These are phyloP conservation scores for Polyploca ridens DNA, from an alignment of 2,888 invertebrate genomes.

Conservation along the genomic window DNA sequence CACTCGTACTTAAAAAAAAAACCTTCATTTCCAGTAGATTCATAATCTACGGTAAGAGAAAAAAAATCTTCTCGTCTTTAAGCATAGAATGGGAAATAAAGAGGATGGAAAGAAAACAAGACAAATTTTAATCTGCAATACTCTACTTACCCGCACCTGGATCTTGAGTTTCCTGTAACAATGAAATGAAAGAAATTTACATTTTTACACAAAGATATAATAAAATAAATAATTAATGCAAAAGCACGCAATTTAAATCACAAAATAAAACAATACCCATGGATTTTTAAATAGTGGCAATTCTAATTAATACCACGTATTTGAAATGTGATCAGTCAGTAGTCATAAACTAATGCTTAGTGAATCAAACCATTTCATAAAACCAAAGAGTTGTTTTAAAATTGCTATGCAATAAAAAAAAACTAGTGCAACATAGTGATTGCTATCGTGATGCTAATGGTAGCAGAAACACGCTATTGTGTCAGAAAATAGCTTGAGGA, in stretches of 20 bases:
- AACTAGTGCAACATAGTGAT: constrained; percentile 10
- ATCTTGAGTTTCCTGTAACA: constrained; percentile 77
- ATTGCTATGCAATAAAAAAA: constrained; percentile 5
- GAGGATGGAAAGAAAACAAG: neutral
- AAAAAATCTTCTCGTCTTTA: too few species aligned
- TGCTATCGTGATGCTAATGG: constrained; percentile 9
- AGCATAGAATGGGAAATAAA: neutral
- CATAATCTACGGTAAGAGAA: neutral
- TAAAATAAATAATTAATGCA: constrained; percentile 37
- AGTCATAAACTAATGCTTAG: neutral
- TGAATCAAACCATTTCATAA: neutral
- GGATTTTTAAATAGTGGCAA: constrained; percentile 23
- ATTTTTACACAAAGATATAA: constrained; percentile 15
- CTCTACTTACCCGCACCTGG: constrained; percentile 65
- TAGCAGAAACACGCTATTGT: neutral
- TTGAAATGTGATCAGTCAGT: neutral
- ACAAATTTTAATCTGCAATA: neutral
- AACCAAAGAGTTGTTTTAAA: constrained; percentile 5
- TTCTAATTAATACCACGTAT: constrained; percentile 14
- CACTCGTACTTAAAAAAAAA: neutral
- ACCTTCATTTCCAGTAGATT: neutral
- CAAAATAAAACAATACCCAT: constrained; percentile 28
- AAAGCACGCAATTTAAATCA: constrained; percentile 57
- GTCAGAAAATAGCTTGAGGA: neutral
- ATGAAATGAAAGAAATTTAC: constrained; percentile 34